These are phyloP conservation scores for Acronicta leporina DNA, from an alignment of 2,888 invertebrate genomes.

Conservation along the genomic window DNA sequence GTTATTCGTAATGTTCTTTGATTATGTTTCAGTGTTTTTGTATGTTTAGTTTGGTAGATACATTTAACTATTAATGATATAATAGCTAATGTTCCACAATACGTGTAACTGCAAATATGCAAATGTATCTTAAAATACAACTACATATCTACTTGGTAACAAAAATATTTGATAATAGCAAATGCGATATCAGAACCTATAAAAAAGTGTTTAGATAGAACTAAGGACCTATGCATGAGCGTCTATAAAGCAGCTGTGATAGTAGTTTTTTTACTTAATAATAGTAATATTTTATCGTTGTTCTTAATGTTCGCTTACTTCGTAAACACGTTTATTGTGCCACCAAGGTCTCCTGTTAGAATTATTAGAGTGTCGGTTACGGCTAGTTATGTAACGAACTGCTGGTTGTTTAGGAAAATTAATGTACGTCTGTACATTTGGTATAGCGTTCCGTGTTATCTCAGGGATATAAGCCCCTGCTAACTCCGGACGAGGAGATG, in stretches of 20 bases:
- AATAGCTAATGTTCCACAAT: slow-evolving; percentile 52
- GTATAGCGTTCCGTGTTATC: slow-evolving; percentile 50
- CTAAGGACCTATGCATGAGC: too few relatives aligned
- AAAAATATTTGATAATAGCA: slow-evolving; percentile 8
- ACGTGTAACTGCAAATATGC: slow-evolving; percentile 41
- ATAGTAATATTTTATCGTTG: slow-evolving; percentile 8
- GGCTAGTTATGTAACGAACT: slow-evolving; percentile 49
- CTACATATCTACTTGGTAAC: slow-evolving; percentile 44
- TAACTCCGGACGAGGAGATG: slow-evolving; percentile 38
- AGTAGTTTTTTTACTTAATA: slow-evolving; percentile 11
- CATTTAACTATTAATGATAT: slow-evolving; percentile 50
- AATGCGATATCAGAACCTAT: not conserved
- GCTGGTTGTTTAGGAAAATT: slow-evolving; percentile 62
- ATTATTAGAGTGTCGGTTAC: slow-evolving; percentile 20
- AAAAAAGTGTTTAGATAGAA: slow-evolving; percentile 1
- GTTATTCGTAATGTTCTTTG: slow-evolving; percentile 3
- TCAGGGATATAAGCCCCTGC: slow-evolving; percentile 43
- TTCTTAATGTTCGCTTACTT: slow-evolving; percentile 64
- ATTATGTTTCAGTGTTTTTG: slow-evolving; percentile 1
- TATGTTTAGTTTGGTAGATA: slow-evolving; percentile 33
- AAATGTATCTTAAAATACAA: slow-evolving; percentile 56
- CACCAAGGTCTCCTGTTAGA: slow-evolving; percentile 65
- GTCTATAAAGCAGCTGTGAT: slow-evolving; percentile 19
- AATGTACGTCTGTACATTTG: slow-evolving; percentile 62
- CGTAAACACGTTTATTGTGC: slow-evolving; percentile 62